Evolutionary conservation across 2,888 invertebrate species (phyloP).

Genomic region (Cosmorhoe ocellata): DNA sequence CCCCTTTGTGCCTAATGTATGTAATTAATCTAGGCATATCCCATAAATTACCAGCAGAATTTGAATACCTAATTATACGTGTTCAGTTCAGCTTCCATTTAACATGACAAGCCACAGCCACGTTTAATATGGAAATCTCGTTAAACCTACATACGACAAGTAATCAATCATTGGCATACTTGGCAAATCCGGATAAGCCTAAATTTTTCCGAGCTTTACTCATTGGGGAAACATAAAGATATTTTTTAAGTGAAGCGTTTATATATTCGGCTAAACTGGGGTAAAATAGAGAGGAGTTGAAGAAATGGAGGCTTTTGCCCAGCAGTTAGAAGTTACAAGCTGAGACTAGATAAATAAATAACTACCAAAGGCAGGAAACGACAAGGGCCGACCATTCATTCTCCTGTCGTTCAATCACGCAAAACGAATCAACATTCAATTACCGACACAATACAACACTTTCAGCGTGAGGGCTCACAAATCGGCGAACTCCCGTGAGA

Average conservation of each 20-base stretch:
- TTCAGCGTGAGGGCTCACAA: slow-evolving; percentile 64
- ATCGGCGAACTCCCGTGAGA: slow-evolving; percentile 55
- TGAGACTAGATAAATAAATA: not conserved
- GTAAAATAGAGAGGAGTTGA: too few relatives aligned
- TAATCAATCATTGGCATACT: slow-evolving; percentile 52
- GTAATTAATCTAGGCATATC: not conserved
- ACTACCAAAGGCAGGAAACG: too few relatives aligned
- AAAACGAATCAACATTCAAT: slow-evolving; percentile 48
- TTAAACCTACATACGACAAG: slow-evolving; percentile 40
- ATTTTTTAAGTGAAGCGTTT: not conserved
- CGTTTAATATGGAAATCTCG: slow-evolving; percentile 55
- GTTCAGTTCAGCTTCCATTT: slow-evolving; percentile 30
- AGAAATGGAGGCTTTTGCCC: not conserved
- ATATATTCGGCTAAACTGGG: too few relatives aligned
- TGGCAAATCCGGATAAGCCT: slow-evolving; percentile 35
- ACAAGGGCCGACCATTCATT: too few relatives aligned
- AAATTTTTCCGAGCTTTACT: not conserved
- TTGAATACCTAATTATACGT: not conserved
- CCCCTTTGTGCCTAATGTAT: too few relatives aligned
- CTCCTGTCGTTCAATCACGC: slow-evolving; percentile 2
- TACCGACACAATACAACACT: slow-evolving; percentile 57
- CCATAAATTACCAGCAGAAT: not conserved
- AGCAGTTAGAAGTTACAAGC: too few relatives aligned
- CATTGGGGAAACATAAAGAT: not conserved
- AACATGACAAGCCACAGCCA: slow-evolving; percentile 42